Conservation (phyloP, 2,113 vertebrate genomes). For the Ardeotis arabs region DNA sequence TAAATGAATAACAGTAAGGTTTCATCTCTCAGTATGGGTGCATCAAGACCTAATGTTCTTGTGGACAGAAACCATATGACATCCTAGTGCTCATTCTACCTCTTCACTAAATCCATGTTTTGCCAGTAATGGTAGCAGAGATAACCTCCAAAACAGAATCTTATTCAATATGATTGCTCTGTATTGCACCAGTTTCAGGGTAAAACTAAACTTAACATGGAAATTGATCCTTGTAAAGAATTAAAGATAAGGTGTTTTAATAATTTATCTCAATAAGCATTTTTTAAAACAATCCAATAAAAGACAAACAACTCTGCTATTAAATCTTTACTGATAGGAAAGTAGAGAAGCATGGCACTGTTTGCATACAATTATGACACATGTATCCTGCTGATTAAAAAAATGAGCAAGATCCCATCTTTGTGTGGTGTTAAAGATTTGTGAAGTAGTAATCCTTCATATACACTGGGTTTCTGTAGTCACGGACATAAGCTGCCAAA, state of each 20-base stretch:
- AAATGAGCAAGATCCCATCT: not conserved
- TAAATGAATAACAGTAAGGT: not conserved
- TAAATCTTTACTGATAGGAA: not conserved
- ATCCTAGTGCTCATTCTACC: not conserved
- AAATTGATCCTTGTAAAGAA: not conserved
- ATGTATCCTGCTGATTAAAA: not conserved
- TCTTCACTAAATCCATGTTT: not conserved
- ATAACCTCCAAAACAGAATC: not conserved
- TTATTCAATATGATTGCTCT: not conserved
- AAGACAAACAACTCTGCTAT: not conserved
- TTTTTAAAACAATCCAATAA: not conserved
- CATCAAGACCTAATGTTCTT: not conserved
- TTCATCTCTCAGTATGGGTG: not conserved
- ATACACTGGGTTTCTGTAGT: not conserved
- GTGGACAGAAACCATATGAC: not conserved
- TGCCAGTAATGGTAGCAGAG: not conserved
- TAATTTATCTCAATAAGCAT: not conserved
- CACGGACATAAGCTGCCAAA: not conserved
- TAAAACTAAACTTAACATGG: not conserved
- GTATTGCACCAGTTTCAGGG: not conserved
- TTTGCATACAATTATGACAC: not conserved
- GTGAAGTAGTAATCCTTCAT: not conserved
- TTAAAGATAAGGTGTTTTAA: not conserved
- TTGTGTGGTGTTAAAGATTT: not conserved
- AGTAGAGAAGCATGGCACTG: not conserved